These are phyloP conservation scores for Rhagonycha lutea DNA, from an alignment of 2,888 invertebrate species.

Conservation along the genomic window DNA sequence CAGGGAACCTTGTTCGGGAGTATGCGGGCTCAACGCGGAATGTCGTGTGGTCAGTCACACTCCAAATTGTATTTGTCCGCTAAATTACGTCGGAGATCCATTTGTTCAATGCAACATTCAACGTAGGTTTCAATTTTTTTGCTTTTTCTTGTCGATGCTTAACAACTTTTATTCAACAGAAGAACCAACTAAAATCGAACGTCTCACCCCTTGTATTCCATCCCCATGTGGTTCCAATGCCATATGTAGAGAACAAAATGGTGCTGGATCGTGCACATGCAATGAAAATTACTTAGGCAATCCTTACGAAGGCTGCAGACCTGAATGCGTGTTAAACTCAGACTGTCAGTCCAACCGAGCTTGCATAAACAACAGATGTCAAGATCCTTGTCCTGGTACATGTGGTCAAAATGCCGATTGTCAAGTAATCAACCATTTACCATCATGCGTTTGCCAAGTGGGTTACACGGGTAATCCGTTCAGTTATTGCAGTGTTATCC, in stretches of 20 bases:
- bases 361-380: conserved; percentile 60
- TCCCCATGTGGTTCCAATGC: conserved; percentile 72
- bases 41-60: conserved; percentile 76
- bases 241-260: conserved; percentile 68
- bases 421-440: conserved; percentile 61
- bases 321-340: conserved; percentile 52
- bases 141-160: not conserved
- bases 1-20: conserved; percentile 73
- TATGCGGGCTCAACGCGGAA: conserved; percentile 74
- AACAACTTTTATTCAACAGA: conserved; percentile 31
- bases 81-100: conserved; percentile 65
- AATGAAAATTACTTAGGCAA: conserved; percentile 74
- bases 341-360: conserved; percentile 56
- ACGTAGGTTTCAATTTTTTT: conserved; percentile 42
- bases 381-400: conserved; percentile 59
- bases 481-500: conserved; percentile 53
- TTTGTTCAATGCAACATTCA: conserved; percentile 62
- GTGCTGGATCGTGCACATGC: conserved; percentile 73
- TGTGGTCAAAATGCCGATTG: conserved; percentile 60
- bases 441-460: conserved; percentile 65
- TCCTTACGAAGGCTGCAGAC: conserved; percentile 70
- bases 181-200: conserved; percentile 37
- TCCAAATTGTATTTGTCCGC: conserved; percentile 68
- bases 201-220: conserved; percentile 50
- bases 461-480: conserved; percentile 71